Percentiles rank a stretch among this genome's conserved stretches.
Conservation (phyloP, 2,113 vertebrate genomes). For the Platycercus adscitus region DNA sequence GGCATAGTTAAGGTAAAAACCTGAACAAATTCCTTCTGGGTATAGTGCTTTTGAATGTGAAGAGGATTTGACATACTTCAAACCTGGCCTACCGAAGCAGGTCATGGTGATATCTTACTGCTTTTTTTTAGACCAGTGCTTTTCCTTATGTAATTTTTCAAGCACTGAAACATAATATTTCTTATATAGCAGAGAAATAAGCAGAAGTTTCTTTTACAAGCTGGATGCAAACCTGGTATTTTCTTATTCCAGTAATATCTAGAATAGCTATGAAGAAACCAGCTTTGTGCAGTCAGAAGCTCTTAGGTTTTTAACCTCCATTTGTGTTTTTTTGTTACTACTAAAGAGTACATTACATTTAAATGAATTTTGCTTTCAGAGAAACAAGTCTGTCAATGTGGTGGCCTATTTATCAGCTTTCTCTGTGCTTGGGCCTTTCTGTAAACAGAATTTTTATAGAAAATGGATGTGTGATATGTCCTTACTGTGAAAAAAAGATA, state of each 20-base stretch:
- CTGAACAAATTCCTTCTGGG: background rate
- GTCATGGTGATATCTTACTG: background rate
- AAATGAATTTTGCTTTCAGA: background rate
- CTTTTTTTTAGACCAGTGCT: background rate
- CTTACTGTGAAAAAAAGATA: background rate
- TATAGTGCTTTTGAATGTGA: background rate
- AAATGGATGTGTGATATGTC: background rate
- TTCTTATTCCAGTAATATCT: background rate
- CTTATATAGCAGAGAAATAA: background rate
- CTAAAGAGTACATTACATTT: background rate
- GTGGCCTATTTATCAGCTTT: background rate
- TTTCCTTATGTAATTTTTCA: background rate
- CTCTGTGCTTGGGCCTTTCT: background rate
- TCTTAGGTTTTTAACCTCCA: background rate
- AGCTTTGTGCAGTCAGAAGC: background rate
- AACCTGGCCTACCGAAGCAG: background rate
- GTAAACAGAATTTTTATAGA: background rate
- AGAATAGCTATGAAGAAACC: background rate
- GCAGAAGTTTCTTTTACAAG: background rate
- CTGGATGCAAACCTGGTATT: background rate
- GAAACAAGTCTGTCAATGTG: background rate
- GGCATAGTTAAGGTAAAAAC: background rate
- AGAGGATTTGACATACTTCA: background rate
- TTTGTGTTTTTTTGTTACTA: background rate
- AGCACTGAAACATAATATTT: background rate